phyloP scores from a whole-genome alignment of 2,888 invertebrate genomes.

The Habroteleia sp. region DNA sequence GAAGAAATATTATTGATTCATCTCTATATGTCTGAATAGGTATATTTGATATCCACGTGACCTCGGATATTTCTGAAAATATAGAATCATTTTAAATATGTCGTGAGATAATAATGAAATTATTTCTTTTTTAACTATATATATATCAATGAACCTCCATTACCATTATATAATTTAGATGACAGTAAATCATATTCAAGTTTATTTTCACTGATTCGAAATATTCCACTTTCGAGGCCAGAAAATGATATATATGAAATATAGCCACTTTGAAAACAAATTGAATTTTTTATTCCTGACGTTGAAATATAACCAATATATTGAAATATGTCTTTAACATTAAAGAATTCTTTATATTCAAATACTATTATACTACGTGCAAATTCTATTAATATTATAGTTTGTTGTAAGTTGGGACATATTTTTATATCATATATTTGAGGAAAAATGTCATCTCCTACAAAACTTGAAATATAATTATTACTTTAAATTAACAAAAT shows the following conservation, averaged over 20 bases:
- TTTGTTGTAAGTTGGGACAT: constrained; percentile 65
- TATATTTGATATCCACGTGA: constrained; percentile 70
- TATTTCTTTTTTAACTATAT: too few species aligned
- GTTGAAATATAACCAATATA: constrained; percentile 65
- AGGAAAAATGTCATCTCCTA: constrained; percentile 53
- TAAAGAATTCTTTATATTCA: constrained; percentile 64
- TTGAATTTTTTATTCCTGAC: constrained; percentile 66
- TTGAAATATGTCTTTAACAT: constrained; percentile 60
- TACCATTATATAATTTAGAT: constrained; percentile 64
- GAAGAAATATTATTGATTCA: constrained; percentile 80
- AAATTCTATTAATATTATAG: constrained; percentile 20
- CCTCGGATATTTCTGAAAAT: constrained; percentile 67
- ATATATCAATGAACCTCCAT: too few species aligned
- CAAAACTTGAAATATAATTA: constrained; percentile 63
- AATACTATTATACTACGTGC: constrained; percentile 67
- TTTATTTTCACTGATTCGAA: constrained; percentile 66
- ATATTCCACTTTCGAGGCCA: constrained; percentile 68
- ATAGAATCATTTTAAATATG: constrained; percentile 3
- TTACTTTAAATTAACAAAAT: neutral
- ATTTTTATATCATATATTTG: constrained; percentile 65
- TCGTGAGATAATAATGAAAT: neutral
- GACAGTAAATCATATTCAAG: constrained; percentile 66
- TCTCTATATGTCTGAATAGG: constrained; percentile 80
- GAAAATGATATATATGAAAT: constrained; percentile 70
- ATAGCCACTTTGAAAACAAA: constrained; percentile 74